Base-by-base conservation (phyloP, 2,113 vertebrate genomes). In the Herpetotheres cachinnans region DNA sequence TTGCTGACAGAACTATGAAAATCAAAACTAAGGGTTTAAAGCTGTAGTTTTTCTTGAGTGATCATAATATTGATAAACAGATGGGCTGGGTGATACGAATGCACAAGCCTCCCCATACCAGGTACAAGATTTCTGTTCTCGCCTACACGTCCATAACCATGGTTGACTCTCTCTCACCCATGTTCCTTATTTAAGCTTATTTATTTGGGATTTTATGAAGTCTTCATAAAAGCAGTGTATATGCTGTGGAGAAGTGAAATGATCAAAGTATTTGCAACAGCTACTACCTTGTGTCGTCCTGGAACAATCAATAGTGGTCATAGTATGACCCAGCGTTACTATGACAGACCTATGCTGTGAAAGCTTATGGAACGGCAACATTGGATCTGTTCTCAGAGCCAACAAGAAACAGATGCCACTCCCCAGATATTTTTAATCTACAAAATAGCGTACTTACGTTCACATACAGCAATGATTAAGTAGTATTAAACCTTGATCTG, bases 31-130 rank as follows among this genome's bases (percentile, higher is more conserved):
- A 80, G 38, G 29, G 58, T 83, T 92, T 92, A 55, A 86, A 93
- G 86, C 62, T 11, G n/a, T 20, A 54, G 36, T 50, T 90, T 84
- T 83, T 81, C 76, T 40, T 34, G 20, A 89, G 67, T 0, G 0
- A 86, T 93, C 90, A 90, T 22, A 96, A 94, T 77, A 96, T 86
- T 96, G 95, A 89, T 93, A 81, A 90, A 92, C 90, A 96, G 82
- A 66, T 62, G 90, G 88, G 22, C 80, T 92, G 92, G 49, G 67
- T 47, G 79, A 82, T 63, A 36, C 0, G 3, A 80, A 70, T 3
- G 16, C 71, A 63, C 54, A 49, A 81, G 67, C 36, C 79, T 93
- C 42, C 44, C 88, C 79, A 32, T 18, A 54, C 25, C 79, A 73
- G 88, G 74, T 86, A 67, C 71, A 80, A 77, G 69, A 86, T 70